Evolutionary conservation across 2,797 vertebrate genomes (phyloP).

Genomic region (Coranthus polyacanthus): DNA sequence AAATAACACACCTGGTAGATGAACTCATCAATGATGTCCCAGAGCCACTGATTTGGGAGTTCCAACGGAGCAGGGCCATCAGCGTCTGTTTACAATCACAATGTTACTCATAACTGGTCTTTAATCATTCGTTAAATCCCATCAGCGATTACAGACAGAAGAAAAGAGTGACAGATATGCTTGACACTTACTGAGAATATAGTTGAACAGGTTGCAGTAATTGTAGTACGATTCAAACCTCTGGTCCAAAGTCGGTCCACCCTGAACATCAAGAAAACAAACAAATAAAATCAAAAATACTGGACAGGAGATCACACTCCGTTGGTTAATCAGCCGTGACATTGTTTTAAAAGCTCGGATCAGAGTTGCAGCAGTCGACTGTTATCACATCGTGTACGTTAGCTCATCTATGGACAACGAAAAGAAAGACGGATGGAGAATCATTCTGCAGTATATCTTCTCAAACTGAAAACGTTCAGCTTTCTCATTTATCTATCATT

Average conservation of each 20-base stretch:
- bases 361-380: too few species aligned
- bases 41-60: slow-evolving; percentile 98
- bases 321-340: too few species aligned
- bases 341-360: too few species aligned
- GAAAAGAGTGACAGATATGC: neutral
- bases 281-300: slow-evolving; percentile 22
- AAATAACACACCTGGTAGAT: slow-evolving; percentile 92
- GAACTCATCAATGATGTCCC: slow-evolving; percentile 99
- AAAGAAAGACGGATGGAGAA: too few species aligned
- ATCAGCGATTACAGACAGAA: neutral
- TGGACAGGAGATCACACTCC: too few species aligned
- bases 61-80: slow-evolving; percentile 97
- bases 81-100: slow-evolving; percentile 87
- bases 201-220: slow-evolving; percentile 99
- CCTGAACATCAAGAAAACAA: slow-evolving; percentile 79
- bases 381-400: too few species aligned
- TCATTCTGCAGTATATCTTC: too few species aligned
- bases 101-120: neutral
- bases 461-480: too few species aligned
- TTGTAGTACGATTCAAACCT: slow-evolving; percentile 99
- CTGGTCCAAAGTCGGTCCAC: slow-evolving; percentile 96
- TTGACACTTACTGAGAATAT: slow-evolving; percentile 95
- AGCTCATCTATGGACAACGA: too few species aligned
- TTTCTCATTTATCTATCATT: neutral
- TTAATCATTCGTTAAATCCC: neutral